Base-by-base conservation (phyloP, 2,113 vertebrate species). In the Phalacrocorax carbo region DNA sequence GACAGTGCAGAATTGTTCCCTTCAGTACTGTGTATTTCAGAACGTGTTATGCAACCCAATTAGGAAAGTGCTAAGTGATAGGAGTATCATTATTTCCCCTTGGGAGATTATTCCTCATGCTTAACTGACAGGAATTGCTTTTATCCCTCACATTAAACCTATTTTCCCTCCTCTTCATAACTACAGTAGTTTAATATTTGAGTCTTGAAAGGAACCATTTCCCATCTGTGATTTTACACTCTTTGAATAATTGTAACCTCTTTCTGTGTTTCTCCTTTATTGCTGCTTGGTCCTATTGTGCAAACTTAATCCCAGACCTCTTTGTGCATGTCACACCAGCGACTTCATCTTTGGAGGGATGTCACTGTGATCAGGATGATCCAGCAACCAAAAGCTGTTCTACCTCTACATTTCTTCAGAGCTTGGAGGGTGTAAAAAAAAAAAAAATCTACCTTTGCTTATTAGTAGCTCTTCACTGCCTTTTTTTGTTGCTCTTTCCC, bases 271-370 rank as follows among this genome's bases (percentile, higher is more conserved):
- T 72, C 17, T 90, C 4, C 17, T 58, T 70, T 61, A 83, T 15
- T 55, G 23, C 16, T 84, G 7, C 42, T 87, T 85, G 9, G 17
- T 61, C 40, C 30, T 68, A 27, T 27, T 26, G 8, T 16, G 19
- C 22, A 80, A 90, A 83, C 26, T 52, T 52, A 78, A 88, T 44
- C 23, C 25, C 42, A 73, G 49, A 86, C 5, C 7, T 49, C 55
- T 75, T 34, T 77, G 10, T 13, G 9, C 80, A 14, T 34, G 25
- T 25, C 51, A 68, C 0, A 0, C 30, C 42, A 52, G 30, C 40
- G 30, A 40, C n/a, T 85, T 82, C 11, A 58, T 70, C 72, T 27
- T 14, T 23, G 58, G 26, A 1, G 1, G 11, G 7, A 64, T n/a
- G 5, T 70, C 64, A 58, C 23, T 85, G 23, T 30, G 73, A 60